Base-by-base conservation (phyloP, 2,113 vertebrate species). In the Brevimyrus niger region DNA sequence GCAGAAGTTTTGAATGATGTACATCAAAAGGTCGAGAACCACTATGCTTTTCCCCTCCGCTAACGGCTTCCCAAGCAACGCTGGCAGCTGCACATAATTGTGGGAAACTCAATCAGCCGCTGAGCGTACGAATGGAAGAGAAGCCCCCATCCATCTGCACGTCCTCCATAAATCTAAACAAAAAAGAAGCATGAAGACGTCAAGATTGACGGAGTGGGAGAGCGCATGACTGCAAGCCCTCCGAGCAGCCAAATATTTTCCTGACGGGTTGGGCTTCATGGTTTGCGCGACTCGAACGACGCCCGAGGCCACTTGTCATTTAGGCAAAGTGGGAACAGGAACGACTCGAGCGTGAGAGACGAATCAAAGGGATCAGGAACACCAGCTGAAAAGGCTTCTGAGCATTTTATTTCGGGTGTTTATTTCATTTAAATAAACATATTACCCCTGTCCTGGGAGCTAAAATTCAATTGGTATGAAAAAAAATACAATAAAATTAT, bases 151-250 rank as follows among this genome's bases (percentile, higher is more conserved):
- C 47, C 50, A 86, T 53, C 10, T 31, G 48, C 31, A 46, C 21
- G 27, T 17, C 6, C 17, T 35, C 85, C 19, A 51, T 86, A 53
- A 86, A 86, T 86, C 4, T 1, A 55, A 51, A 35, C 4, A 5
- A 55, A 51, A 35, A 86, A 86, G 35, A 35, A 85, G 83, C 21
- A 23, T 4, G 13, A 19, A 38, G 31, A 53, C 31, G 31, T 51
- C n/a, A 10, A 86, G 85, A 86, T 86, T 86, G 85, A 53, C 55
- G 85, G 85, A 83, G 21, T 11, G 44, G 48, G 48, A 31, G 85
- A 35, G 3, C 48, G 35, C 47, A 53, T 2, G 31, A 53, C 83
- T 46, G 4, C 27, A 31, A 51, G 48, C 23, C 8, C 27, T 31
- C n/a, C 11, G 8, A 58, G 53, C 35, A 61, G 51, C 44, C 11